A percentile compares a stretch with the other conserved stretches of the same genome.
Conservation (phyloP, 2,888 invertebrate genomes). For the Parascotia fuliginaria region DNA sequence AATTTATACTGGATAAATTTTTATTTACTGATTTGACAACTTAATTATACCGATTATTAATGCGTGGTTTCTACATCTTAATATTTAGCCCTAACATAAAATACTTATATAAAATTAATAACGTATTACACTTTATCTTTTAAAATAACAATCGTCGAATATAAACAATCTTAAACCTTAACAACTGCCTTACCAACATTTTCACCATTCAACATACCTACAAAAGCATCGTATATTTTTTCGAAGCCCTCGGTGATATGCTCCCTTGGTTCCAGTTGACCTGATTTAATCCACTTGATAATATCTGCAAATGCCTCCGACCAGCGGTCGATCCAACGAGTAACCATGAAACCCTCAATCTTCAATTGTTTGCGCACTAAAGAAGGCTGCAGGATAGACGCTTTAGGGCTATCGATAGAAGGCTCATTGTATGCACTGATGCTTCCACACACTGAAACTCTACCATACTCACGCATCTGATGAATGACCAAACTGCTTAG, state of each 20-base stretch:
- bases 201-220: constrained; percentile 84
- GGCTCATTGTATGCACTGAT: constrained; percentile 69
- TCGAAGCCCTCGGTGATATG: constrained; percentile 88
- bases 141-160: background rate
- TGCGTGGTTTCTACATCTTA: too few species aligned
- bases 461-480: constrained; percentile 86
- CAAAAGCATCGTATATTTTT: constrained; percentile 87
- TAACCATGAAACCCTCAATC: constrained; percentile 86
- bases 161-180: constrained; percentile 1
- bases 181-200: constrained; percentile 58
- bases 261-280: constrained; percentile 87
- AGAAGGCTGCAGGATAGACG: constrained; percentile 79
- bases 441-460: constrained; percentile 82
- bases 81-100: too few species aligned
- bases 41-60: too few species aligned
- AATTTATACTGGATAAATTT: too few species aligned
- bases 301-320: constrained; percentile 85
- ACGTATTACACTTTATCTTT: background rate
- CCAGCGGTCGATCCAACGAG: constrained; percentile 83
- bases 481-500: constrained; percentile 84
- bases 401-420: constrained; percentile 52
- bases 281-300: constrained; percentile 85
- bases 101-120: too few species aligned
- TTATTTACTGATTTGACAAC: too few species aligned
- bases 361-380: constrained; percentile 85